Conservation (phyloP, 2,113 vertebrate species). For the Triplophysa rosa region DNA sequence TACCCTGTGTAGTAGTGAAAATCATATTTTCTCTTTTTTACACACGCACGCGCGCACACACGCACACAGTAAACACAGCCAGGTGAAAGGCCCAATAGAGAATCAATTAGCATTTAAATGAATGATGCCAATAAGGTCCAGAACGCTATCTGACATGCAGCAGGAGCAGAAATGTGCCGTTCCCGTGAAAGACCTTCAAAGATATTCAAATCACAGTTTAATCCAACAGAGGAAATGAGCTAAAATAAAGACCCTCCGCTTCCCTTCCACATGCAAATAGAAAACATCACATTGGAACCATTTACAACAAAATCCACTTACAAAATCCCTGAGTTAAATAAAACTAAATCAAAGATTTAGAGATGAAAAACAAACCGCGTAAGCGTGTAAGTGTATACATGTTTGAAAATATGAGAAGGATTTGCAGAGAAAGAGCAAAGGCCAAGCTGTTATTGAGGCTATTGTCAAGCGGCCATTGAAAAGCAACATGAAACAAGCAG, state of each 20-base stretch:
- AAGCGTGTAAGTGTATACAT: neutral
- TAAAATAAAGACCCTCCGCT: conserved; percentile 52
- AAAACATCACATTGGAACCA: conserved; percentile 15
- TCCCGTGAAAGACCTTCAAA: conserved; percentile 69
- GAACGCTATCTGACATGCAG: conserved; percentile 65
- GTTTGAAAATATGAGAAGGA: neutral
- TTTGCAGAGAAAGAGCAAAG: conserved; percentile 8
- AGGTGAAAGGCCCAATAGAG: conserved; percentile 66
- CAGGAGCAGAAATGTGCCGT: conserved; percentile 54
- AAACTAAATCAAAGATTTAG: conserved; percentile 74
- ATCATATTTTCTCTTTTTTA: too few species aligned
- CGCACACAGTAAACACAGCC: conserved; percentile 44
- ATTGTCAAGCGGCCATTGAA: conserved; percentile 4
- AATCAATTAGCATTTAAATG: conserved; percentile 79
- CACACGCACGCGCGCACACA: neutral
- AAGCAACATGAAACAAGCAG: neutral
- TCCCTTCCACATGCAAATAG: conserved; percentile 50
- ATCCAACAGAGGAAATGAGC: conserved; percentile 57
- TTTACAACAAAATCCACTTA: conserved; percentile 67
- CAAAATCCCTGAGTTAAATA: conserved; percentile 67
- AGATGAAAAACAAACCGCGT: conserved; percentile 58
- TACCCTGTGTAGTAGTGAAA: neutral
- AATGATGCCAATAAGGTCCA: conserved; percentile 72
- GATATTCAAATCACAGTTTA: conserved; percentile 66
- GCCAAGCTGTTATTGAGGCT: neutral